These are phyloP conservation scores for Ficedula albicollis DNA, from an alignment of 2,797 vertebrate genomes.

Conservation along the genomic window DNA sequence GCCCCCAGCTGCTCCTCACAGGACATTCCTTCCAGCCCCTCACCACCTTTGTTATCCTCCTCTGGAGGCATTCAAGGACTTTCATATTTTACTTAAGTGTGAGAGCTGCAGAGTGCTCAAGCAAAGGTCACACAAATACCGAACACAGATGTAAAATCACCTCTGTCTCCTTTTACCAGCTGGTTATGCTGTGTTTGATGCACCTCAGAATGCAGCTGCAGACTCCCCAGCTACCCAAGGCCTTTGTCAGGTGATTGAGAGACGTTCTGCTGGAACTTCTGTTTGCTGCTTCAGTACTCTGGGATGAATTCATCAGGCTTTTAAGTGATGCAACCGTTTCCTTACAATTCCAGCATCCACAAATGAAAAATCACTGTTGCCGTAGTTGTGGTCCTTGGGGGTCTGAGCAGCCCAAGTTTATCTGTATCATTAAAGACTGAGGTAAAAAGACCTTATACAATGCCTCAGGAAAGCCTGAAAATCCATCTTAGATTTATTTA, in stretches of 20 bases:
- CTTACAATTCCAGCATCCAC: background rate
- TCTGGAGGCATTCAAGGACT: background rate
- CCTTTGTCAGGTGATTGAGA: background rate
- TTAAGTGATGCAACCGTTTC: background rate
- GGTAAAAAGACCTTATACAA: background rate
- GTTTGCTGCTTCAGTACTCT: background rate
- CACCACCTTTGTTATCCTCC: background rate
- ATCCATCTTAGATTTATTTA: background rate
- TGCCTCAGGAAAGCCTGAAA: background rate
- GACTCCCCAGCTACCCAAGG: background rate
- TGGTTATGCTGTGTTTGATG: background rate
- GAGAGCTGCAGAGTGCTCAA: background rate
- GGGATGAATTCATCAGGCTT: background rate
- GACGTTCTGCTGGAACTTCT: background rate
- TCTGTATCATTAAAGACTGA: background rate
- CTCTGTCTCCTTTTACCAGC: rapidly evolving
- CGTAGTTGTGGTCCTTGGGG: background rate
- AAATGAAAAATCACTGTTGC: background rate
- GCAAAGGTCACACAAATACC: background rate
- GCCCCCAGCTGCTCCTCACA: background rate
- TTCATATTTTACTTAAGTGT: background rate
- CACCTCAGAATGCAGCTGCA: background rate
- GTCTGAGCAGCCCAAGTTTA: background rate
- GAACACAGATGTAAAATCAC: background rate
- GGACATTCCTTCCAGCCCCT: background rate